Evolutionary conservation across 2,888 invertebrate species (phyloP).

Genomic region (Hedychridium roseum): DNA sequence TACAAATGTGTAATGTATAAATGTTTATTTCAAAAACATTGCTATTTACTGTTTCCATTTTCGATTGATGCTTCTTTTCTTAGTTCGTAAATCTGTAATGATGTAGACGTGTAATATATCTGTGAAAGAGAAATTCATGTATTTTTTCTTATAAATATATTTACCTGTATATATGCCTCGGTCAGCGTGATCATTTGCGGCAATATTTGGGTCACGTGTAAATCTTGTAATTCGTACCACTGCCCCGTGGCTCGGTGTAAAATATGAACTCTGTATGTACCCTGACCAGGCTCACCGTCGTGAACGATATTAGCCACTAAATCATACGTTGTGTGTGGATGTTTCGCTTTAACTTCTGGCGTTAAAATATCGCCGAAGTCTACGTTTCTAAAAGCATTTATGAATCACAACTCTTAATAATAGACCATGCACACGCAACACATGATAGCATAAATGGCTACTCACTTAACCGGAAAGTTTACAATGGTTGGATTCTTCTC

Average conservation of each 20-base stretch:
- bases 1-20: constrained; percentile 24
- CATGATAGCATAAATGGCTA: constrained; percentile 10
- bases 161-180: constrained; percentile 95
- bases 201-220: constrained; percentile 97
- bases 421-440: neutral
- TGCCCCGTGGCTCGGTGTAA: constrained; percentile 87
- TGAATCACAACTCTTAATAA: constrained; percentile 11
- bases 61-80: constrained; percentile 40
- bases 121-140: constrained; percentile 1
- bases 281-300: constrained; percentile 95
- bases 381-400: constrained; percentile 86
- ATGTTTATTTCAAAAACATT: constrained; percentile 29
- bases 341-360: constrained; percentile 79
- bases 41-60: constrained; percentile 36
- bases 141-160: neutral
- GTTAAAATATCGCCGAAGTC: constrained; percentile 96
- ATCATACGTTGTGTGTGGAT: constrained; percentile 89
- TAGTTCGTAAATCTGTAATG: constrained; percentile 57
- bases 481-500: constrained; percentile 99
- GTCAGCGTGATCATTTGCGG: constrained; percentile 99
- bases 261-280: constrained; percentile 93
- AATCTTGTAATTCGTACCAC: constrained; percentile 85
- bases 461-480: constrained; percentile 98
- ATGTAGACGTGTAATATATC: neutral
- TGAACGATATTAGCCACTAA: constrained; percentile 99